phyloP scores from a whole-genome alignment of 2,797 vertebrate species.

The Leptodactylus fallax region DNA sequence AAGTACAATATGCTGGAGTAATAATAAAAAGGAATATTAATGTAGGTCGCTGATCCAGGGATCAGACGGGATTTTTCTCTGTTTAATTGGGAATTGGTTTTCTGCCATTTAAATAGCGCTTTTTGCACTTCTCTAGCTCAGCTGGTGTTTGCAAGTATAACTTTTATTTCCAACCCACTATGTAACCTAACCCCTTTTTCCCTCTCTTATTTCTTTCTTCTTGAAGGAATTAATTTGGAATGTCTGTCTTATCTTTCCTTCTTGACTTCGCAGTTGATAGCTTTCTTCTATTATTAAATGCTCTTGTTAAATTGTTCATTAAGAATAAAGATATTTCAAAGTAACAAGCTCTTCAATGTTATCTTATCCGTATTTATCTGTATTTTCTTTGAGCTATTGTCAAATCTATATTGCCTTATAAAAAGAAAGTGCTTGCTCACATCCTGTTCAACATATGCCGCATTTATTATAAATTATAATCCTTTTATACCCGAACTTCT shows the following conservation, averaged over 20 bases:
- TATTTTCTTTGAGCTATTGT: constrained; percentile 19
- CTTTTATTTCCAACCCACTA: not conserved
- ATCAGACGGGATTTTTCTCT: too few species aligned
- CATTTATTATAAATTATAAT: not conserved
- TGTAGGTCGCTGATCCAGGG: too few species aligned
- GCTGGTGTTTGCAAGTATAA: too few species aligned
- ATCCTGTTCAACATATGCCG: constrained; percentile 9
- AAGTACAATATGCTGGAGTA: too few species aligned
- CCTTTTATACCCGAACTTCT: not conserved
- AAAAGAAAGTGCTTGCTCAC: not conserved
- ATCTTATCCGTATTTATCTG: not conserved
- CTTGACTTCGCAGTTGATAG: constrained; percentile 1
- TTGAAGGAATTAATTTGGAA: not conserved
- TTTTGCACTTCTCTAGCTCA: too few species aligned
- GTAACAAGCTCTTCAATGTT: not conserved
- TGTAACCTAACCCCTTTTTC: not conserved
- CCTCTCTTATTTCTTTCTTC: not conserved
- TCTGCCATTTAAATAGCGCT: too few species aligned
- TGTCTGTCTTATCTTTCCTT: not conserved
- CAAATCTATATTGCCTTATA: constrained; percentile 12
- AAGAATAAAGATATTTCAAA: constrained; percentile 15
- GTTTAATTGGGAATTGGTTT: too few species aligned
- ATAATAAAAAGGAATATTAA: too few species aligned
- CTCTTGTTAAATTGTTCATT: constrained; percentile 24
- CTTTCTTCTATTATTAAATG: constrained; percentile 1